Percentiles rank a stretch among this genome's conserved stretches.
phyloP scores from a whole-genome alignment of 2,888 invertebrate species.

The Adelognathus sp. region DNA sequence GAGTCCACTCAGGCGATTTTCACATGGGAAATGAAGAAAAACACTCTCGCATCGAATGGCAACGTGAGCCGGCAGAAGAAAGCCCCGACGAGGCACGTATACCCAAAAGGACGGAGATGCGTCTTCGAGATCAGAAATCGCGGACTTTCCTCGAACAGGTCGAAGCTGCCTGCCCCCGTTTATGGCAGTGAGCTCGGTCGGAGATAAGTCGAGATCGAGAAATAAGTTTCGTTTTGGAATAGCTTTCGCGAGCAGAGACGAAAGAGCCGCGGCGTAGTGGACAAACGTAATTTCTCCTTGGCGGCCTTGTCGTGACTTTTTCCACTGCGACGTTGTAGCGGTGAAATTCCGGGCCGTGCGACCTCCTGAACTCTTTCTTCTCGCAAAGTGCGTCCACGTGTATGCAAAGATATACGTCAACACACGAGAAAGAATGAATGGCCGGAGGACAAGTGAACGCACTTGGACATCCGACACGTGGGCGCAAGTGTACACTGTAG shows the following conservation, averaged over 20 bases:
- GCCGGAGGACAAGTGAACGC: constrained; percentile 43
- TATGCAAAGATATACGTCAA: too few relatives aligned
- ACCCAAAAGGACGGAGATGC: background rate
- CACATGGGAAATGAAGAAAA: too few relatives aligned
- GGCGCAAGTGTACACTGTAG: background rate
- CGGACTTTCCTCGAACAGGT: constrained; percentile 14
- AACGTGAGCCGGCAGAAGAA: background rate
- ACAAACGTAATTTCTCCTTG: constrained; percentile 68
- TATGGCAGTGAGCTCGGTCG: constrained; percentile 24
- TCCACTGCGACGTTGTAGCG: constrained; percentile 51
- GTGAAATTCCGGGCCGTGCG: constrained; percentile 68
- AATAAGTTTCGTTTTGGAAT: constrained; percentile 28
- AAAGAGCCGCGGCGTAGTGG: constrained; percentile 23
- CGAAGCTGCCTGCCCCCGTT: constrained; percentile 11
- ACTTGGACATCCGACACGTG: background rate
- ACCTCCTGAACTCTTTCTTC: constrained; percentile 73
- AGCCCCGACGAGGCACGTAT: background rate
- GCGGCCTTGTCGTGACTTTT: constrained; percentile 69
- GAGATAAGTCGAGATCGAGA: constrained; percentile 22
- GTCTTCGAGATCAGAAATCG: constrained; percentile 23
- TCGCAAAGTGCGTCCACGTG: constrained; percentile 12
- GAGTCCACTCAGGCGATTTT: too few relatives aligned
- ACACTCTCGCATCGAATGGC: background rate
- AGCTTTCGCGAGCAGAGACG: background rate
- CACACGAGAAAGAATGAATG: background rate